phyloP scores from a whole-genome alignment of 2,888 invertebrate genomes.

The Tubulanus polymorphus region DNA sequence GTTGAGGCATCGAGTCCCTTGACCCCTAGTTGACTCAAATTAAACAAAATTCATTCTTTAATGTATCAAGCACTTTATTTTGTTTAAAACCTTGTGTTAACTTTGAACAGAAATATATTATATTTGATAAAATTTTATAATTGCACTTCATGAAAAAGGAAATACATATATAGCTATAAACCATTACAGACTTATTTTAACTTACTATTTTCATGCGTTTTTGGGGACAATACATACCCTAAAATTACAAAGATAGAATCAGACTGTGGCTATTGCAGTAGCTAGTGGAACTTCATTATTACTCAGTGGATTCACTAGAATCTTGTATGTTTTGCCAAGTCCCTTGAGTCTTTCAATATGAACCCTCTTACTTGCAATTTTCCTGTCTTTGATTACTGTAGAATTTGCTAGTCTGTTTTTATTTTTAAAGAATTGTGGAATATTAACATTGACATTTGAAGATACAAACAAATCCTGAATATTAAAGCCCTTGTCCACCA shows the following conservation, averaged over 20 bases:
- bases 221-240: background rate
- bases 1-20: no score
- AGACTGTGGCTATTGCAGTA: background rate
- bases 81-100: no score
- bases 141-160: no score
- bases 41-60: no score
- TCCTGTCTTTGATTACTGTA: background rate
- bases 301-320: background rate
- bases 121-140: no score
- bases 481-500: conserved; percentile 20
- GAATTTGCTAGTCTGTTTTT: background rate
- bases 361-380: conserved; percentile 2
- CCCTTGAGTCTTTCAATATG: conserved; percentile 24
- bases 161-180: no score
- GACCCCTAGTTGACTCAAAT: no score
- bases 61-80: no score
- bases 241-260: background rate
- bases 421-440: background rate
- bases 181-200: no score
- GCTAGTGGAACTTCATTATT: background rate
- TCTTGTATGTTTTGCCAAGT: conserved; percentile 4
- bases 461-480: conserved; percentile 21
- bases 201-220: background rate
- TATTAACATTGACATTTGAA: conserved; percentile 12
- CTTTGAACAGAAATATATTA: no score